Base-by-base conservation (phyloP, 2,888 invertebrate species). In the Sinohyriopsis cumingii region DNA sequence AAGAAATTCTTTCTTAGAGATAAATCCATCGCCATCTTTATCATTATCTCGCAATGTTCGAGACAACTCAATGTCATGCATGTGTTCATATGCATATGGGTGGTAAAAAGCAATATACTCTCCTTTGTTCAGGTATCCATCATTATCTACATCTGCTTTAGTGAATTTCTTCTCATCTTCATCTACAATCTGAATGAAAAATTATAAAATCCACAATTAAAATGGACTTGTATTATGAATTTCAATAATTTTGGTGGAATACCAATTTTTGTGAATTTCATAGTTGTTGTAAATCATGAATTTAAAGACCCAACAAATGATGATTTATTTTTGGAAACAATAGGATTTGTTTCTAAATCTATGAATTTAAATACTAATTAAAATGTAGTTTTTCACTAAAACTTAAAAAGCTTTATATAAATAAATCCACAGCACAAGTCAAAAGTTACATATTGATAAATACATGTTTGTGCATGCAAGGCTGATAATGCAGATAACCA, bases 51-150 rank as follows among this genome's bases (percentile, higher is more conserved):
- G 91, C 83, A 99, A 91, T 0, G 96, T 95, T 63, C 83, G 74
- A 28, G 85, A 78, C 65, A 89, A 68, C 73, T 89, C 89, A 56
- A 83, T 79, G 60, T 85, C 83, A 76, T 90, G 89, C 98, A 99
- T 98, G 86, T 93, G 92, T 54, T 94, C 94, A 90, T 95, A 95
- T 89, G 98, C 97, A 91, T 98, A 97, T 0, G 99, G 99, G 89
- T 96, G 96, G 62, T 95, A 94, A 90, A 98, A 99, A 28, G 95
- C 93, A 78, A 94, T 92, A 91, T 96, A 98, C 90, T 99, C 99
- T 2, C 93, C 91, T 3, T 92, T 85, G 83, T 94, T 93, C 65
- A 99, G 91, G 55, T 91, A 89, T 0, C 94, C 95, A 90, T 99
- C 96, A 24, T 93, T 92, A 89, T 98, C 93, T 20, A 90, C 85